Conservation (phyloP, 1,140 invertebrate genomes). For the Calliopsis andreniformis region DNA sequence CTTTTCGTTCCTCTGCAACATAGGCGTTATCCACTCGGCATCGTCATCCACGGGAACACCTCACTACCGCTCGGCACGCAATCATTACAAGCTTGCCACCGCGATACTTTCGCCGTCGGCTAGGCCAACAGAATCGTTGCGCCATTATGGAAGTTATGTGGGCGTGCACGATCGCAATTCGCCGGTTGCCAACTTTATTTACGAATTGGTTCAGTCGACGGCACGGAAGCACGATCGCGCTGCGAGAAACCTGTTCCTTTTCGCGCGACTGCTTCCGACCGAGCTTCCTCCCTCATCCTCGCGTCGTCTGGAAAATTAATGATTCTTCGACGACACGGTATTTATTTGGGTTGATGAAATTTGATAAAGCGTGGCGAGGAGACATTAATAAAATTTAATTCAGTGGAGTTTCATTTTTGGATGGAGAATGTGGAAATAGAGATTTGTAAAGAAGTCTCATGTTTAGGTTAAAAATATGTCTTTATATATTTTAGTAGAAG, state of each 20-base stretch:
- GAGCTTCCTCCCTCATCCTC: no score
- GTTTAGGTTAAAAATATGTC: no score
- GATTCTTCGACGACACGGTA: slow-evolving; percentile 9
- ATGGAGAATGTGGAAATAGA: no score
- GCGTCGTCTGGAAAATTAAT: slow-evolving; percentile 1
- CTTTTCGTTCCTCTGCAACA: slow-evolving; percentile 33
- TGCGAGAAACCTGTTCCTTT: slow-evolving; percentile 32
- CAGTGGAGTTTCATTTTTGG: no score
- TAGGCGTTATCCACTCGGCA: slow-evolving; percentile 15
- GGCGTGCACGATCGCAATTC: slow-evolving; percentile 80
- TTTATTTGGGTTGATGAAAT: slow-evolving; percentile 1
- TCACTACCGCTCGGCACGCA: slow-evolving; percentile 78
- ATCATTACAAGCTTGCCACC: slow-evolving; percentile 73
- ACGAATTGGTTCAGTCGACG: slow-evolving; percentile 74
- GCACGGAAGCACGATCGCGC: slow-evolving; percentile 32
- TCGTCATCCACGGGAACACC: slow-evolving; percentile 64
- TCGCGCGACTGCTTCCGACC: slow-evolving; percentile 10
- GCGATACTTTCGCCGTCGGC: slow-evolving; percentile 66
- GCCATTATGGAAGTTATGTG: slow-evolving; percentile 80
- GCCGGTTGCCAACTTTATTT: slow-evolving; percentile 81
- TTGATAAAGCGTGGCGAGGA: not conserved
- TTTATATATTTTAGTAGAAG: no score
- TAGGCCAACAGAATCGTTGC: slow-evolving; percentile 75
- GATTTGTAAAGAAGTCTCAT: no score
- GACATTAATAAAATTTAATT: no score